Evolutionary conservation across 2,113 vertebrate genomes (phyloP).

Genomic region (Porphyrio hochstetteri): DNA sequence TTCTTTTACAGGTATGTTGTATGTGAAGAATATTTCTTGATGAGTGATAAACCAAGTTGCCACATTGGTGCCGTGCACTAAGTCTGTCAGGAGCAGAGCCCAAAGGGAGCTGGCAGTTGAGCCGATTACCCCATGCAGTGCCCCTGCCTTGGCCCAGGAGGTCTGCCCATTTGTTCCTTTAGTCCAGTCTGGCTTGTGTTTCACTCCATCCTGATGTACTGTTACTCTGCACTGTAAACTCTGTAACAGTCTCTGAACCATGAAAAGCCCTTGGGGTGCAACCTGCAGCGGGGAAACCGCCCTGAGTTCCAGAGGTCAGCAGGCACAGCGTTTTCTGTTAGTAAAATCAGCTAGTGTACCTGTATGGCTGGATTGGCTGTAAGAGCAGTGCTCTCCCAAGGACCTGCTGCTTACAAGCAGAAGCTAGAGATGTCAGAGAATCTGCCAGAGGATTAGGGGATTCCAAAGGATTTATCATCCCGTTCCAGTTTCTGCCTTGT

Average conservation of each 20-base stretch:
- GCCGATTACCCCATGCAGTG: not conserved
- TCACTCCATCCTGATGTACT: not conserved
- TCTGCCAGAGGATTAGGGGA: not conserved
- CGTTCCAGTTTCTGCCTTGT: not conserved
- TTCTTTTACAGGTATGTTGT: not conserved
- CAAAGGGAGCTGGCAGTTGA: not conserved
- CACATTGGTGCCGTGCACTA: not conserved
- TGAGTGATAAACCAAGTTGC: not conserved
- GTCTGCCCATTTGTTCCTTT: not conserved
- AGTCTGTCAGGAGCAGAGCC: not conserved
- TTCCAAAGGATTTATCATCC: not conserved
- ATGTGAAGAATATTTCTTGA: not conserved
- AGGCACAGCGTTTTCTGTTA: fast-evolving
- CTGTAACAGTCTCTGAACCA: not conserved
- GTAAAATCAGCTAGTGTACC: not conserved
- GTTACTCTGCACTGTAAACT: not conserved
- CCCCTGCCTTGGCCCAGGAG: not conserved
- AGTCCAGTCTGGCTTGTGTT: not conserved
- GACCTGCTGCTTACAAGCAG: not conserved
- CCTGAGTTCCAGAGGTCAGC: not conserved
- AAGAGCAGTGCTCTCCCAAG: not conserved
- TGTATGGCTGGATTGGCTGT: not conserved
- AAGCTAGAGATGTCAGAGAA: not conserved
- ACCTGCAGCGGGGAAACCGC: not conserved
- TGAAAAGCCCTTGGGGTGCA: not conserved